Base-by-base conservation (phyloP, 2,797 vertebrate genomes). In the Somateria mollissima region DNA sequence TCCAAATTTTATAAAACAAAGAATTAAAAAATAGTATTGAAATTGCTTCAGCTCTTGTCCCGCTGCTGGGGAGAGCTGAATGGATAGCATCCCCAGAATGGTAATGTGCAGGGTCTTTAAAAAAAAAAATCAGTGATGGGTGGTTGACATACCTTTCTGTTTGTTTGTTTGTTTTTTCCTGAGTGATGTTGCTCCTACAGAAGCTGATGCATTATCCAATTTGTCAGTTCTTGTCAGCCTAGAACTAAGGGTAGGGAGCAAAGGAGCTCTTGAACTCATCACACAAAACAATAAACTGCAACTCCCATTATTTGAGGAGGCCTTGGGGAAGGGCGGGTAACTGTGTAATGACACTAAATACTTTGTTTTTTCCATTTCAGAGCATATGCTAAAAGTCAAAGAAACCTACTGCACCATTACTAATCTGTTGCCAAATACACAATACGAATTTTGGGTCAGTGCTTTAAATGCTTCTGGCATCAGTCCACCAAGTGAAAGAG, bases 401-500 rank as follows among this genome's bases (percentile, higher is more conserved):
- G 99, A 99, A 98, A 99, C 99, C 2, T 99, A 99, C 87, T 99
- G 98, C 96, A 98, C 98, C 5, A 98, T 99, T 92, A 97, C 81
- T 37, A 96, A 98, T n/a, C 98, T 99, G 89, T 91, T 98, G 93
- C 98, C 99, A 3, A 99, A 99, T 9, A 98, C 98, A 43, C 99
- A 99, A 95, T 99, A 99, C 47, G 99, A 99, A 94, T 99, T 99
- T 84, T 99, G 99, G 99, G 99, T 99, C 91, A 98, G 98, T 5
- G 99, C 99, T 49, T 98, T 98, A 90, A 99, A 99, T 96, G 98
- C 98, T 47, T 98, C 98, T 0, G 99, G 99, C 51, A 96, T 98
- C 96, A 99, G 99, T 89, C 98, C 98, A 16, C 97, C 98, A 25
- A 99, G 99, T n/a, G 99, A 99, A 97, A 98, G 97, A 88, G 98